Conservation (phyloP, 1,140 invertebrate genomes). For the Zophobas atratus region DNA sequence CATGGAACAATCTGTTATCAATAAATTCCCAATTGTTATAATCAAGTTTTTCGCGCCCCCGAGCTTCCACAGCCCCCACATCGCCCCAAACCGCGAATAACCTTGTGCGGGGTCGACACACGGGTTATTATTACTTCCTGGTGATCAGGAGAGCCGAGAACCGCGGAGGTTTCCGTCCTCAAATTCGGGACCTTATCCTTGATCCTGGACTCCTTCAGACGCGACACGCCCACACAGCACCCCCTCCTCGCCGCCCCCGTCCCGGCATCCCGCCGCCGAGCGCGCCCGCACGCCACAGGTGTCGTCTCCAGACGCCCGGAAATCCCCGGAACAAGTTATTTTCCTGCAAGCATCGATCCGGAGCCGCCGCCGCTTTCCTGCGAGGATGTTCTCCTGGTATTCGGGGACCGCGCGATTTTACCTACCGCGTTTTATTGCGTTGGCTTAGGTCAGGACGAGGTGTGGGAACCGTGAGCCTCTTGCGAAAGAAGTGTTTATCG, state of each 20-base stretch:
- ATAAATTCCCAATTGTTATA: too few species aligned
- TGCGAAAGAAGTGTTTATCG: background rate
- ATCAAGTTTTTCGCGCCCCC: too few species aligned
- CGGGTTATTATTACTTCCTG: constrained; percentile 59
- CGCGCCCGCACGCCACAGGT: too few species aligned
- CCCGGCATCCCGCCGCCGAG: background rate
- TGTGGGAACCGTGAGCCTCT: background rate
- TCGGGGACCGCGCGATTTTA: constrained; percentile 46
- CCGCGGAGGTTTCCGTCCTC: constrained; percentile 45
- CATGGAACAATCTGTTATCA: too few species aligned
- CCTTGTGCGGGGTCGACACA: constrained; percentile 58
- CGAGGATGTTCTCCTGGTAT: constrained; percentile 47
- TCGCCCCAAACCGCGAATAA: constrained; percentile 37
- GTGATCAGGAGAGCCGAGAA: constrained; percentile 51
- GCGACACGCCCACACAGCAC: background rate
- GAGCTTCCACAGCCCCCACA: background rate
- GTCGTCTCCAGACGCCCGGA: too few species aligned
- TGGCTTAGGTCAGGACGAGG: constrained; percentile 25
- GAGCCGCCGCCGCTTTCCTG: constrained; percentile 14
- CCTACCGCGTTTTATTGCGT: constrained; percentile 41
- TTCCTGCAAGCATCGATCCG: too few species aligned
- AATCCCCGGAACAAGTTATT: too few species aligned
- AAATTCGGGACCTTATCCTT: constrained; percentile 36
- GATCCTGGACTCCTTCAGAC: constrained; percentile 16
- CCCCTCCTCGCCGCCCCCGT: background rate